Conservation (phyloP, 2,113 vertebrate genomes). For the Antechinus flavipes region DNA sequence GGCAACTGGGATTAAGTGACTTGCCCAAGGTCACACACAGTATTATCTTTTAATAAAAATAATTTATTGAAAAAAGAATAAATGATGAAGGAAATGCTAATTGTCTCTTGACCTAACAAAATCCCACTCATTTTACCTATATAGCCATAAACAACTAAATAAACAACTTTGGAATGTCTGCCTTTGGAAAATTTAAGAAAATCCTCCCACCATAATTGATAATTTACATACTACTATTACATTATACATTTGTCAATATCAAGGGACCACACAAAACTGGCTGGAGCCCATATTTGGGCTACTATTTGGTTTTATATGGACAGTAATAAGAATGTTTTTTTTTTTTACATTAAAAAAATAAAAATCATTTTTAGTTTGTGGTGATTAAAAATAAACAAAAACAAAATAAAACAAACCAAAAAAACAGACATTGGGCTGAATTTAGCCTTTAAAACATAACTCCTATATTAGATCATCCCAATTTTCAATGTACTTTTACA, state of each 20-base stretch:
- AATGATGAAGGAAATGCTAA: background rate
- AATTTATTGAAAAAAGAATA: background rate
- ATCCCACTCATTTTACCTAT: background rate
- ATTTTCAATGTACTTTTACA: background rate
- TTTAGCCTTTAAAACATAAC: background rate
- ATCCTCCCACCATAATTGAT: background rate
- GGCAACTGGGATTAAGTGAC: too few species aligned
- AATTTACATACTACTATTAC: background rate
- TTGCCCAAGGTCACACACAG: too few species aligned
- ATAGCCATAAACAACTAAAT: background rate
- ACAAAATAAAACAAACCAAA: background rate
- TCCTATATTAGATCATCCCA: background rate
- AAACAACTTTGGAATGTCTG: background rate
- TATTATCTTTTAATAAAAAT: background rate
- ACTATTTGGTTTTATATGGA: background rate
- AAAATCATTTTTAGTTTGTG: background rate
- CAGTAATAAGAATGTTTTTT: background rate
- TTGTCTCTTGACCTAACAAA: background rate
- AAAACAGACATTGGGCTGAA: background rate
- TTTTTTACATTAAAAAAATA: background rate
- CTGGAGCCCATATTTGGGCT: background rate
- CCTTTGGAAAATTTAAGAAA: background rate
- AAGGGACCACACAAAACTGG: background rate
- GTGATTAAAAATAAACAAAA: background rate
- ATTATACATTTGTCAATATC: background rate